Percentiles rank a stretch among this genome's conserved stretches.
phyloP scores from a whole-genome alignment of 2,797 vertebrate species.

The Lophotriccus pileatus region DNA sequence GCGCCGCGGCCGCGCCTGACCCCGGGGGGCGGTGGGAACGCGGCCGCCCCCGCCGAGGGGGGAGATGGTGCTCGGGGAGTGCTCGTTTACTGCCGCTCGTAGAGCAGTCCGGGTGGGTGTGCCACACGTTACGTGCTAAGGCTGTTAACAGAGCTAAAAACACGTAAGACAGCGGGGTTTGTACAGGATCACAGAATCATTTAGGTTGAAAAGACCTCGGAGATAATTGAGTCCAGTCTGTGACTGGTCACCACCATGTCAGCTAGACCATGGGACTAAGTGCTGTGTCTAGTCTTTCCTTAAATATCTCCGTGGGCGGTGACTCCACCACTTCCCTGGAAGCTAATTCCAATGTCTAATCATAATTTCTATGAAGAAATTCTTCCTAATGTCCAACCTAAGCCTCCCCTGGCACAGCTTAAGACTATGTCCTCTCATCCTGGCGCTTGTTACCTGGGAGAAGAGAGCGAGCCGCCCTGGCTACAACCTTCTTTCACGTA shows the following conservation, averaged over 20 bases:
- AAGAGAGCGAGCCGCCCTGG: neutral
- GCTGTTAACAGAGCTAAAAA: fast-evolving
- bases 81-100: fast-evolving
- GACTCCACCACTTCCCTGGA: neutral
- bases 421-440: neutral
- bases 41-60: fast-evolving
- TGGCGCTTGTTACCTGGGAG: neutral
- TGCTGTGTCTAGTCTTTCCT: neutral
- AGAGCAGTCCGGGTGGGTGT: fast-evolving
- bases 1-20: neutral
- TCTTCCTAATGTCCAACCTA: neutral
- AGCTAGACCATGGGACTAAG: neutral
- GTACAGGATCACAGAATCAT: neutral
- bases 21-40: fast-evolving
- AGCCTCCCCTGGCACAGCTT: neutral
- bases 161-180: too few species aligned
- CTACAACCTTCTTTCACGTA: neutral
- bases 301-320: neutral
- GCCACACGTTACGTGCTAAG: fast-evolving
- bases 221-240: neutral
- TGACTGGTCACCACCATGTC: neutral
- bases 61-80: fast-evolving
- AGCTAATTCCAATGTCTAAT: neutral
- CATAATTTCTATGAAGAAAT: neutral
- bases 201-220: neutral